A percentile compares a stretch with the other conserved stretches of the same genome.
These are phyloP conservation scores for Tachysurus vachellii DNA, from an alignment of 2,113 vertebrate species.

Conservation along the genomic window DNA sequence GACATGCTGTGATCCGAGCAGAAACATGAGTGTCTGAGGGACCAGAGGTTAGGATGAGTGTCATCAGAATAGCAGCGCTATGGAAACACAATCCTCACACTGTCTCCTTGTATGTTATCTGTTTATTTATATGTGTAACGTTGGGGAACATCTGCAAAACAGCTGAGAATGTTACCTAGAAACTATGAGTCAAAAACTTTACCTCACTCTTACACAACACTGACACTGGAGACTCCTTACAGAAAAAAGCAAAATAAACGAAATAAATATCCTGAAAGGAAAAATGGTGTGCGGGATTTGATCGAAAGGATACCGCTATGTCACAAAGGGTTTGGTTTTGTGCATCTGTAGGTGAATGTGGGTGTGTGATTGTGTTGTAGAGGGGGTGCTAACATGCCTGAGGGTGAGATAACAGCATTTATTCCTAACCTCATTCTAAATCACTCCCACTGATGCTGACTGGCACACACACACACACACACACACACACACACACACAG, in stretches of 20 bases:
- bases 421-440: conserved; percentile 38
- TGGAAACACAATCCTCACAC: background rate
- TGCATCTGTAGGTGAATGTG: background rate
- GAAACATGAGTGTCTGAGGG: background rate
- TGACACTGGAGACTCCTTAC: background rate
- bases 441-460: conserved; percentile 39
- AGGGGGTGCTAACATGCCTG: conserved; percentile 19
- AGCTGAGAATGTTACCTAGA: background rate
- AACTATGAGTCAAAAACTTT: background rate
- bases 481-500: conserved; percentile 23
- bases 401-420: conserved; percentile 44
- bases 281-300: background rate
- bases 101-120: background rate
- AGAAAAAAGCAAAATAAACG: background rate
- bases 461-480: background rate
- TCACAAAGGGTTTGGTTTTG: conserved; percentile 25
- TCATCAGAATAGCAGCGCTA: background rate
- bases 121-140: background rate
- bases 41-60: background rate
- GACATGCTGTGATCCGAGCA: background rate
- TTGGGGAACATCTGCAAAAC: background rate
- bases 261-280: background rate
- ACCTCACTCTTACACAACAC: background rate
- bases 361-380: conserved; percentile 24
- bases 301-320: background rate